phyloP scores from a whole-genome alignment of 2,113 vertebrate genomes.

The Mus pahari region DNA sequence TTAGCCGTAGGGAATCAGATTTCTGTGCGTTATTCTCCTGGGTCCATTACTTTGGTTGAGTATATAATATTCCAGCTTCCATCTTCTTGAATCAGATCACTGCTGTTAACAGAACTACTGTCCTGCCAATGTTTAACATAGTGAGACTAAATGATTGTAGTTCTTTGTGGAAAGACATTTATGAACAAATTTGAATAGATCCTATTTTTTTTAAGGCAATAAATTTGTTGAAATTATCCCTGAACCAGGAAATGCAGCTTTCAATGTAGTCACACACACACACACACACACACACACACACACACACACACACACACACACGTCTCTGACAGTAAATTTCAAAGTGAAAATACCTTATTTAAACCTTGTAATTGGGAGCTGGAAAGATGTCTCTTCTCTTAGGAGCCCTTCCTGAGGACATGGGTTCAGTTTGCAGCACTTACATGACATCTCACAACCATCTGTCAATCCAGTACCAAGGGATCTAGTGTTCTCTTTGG shows the following conservation, averaged over 20 bases:
- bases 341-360: constrained; percentile 49
- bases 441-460: background rate
- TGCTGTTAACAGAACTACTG: constrained; percentile 64
- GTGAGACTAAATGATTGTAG: constrained; percentile 24
- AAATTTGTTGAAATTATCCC: constrained; percentile 84
- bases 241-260: constrained; percentile 85
- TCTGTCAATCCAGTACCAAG: background rate
- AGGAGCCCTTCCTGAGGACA: background rate
- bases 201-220: constrained; percentile 68
- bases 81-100: background rate
- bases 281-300: background rate
- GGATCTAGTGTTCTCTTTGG: background rate
- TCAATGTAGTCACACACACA: constrained; percentile 53
- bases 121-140: constrained; percentile 68
- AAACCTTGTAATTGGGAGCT: background rate
- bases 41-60: constrained; percentile 51
- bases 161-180: constrained; percentile 73
- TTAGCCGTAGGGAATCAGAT: background rate
- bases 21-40: background rate
- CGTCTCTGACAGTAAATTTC: constrained; percentile 14
- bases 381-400: background rate
- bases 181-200: constrained; percentile 74
- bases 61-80: background rate
- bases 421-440: background rate
- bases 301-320: background rate